Evolutionary conservation across 2,113 vertebrate genomes (phyloP).

Genomic region (Galemys pyrenaicus): DNA sequence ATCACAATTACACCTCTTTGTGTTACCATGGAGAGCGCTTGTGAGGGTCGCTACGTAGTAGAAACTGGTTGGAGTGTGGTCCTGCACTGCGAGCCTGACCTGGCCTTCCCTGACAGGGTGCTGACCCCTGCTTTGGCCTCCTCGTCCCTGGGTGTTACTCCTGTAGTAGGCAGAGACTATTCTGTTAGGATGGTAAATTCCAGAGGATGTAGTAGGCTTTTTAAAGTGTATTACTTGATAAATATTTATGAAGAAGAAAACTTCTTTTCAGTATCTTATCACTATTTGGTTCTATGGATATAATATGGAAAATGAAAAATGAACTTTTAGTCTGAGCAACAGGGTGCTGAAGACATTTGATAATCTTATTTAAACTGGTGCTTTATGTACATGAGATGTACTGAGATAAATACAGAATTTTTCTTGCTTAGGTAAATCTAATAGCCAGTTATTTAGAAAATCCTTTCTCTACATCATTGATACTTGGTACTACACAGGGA

Average conservation of each 20-base stretch:
- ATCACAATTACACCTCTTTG: neutral
- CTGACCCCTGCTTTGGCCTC: neutral
- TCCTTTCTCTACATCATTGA: slow-evolving; percentile 45
- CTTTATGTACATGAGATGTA: slow-evolving; percentile 83
- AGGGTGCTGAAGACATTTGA: slow-evolving; percentile 74
- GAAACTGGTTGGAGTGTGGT: neutral
- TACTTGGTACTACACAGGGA: slow-evolving; percentile 34
- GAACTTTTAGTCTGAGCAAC: slow-evolving; percentile 76
- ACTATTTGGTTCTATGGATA: neutral
- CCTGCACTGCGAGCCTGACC: neutral
- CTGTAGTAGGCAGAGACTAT: neutral
- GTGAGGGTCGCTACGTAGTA: neutral
- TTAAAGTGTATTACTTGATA: neutral
- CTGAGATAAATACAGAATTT: slow-evolving; percentile 23
- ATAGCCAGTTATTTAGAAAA: slow-evolving; percentile 6
- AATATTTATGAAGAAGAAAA: slow-evolving; percentile 35
- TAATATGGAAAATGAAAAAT: slow-evolving; percentile 37
- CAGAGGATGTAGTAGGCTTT: neutral
- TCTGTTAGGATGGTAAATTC: neutral
- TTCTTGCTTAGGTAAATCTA: slow-evolving; percentile 15
- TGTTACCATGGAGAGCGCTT: neutral
- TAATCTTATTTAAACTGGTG: slow-evolving; percentile 81
- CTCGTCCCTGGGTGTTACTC: neutral
- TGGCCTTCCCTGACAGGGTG: neutral
- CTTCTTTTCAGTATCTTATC: slow-evolving; percentile 60